These are phyloP conservation scores for Pogonocherus hispidulus DNA, from an alignment of 2,888 invertebrate genomes.

Conservation along the genomic window DNA sequence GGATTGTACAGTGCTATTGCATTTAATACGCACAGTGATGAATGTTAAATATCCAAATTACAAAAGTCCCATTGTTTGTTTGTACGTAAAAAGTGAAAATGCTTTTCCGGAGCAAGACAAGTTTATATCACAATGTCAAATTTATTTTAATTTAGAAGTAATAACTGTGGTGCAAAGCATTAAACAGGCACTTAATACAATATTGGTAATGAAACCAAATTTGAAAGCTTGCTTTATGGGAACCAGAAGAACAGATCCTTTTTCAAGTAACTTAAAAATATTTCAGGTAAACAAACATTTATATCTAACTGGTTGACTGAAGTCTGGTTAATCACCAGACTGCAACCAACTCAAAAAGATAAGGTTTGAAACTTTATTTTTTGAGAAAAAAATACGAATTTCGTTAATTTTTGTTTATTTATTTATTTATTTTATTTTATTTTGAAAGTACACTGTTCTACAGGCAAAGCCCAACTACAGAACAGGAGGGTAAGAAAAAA, in stretches of 20 bases:
- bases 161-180: constrained; percentile 79
- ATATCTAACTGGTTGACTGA: too few species aligned
- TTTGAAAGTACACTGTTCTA: too few species aligned
- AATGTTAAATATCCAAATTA: constrained; percentile 61
- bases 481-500: too few species aligned
- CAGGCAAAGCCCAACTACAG: too few species aligned
- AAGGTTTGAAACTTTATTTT: too few species aligned
- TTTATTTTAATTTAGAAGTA: constrained; percentile 82
- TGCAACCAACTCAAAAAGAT: too few species aligned
- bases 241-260: constrained; percentile 89
- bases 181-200: constrained; percentile 77
- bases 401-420: too few species aligned
- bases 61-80: constrained; percentile 71
- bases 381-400: too few species aligned
- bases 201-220: constrained; percentile 73
- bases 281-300: constrained; percentile 78
- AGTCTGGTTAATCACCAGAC: too few species aligned
- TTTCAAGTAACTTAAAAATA: constrained; percentile 75
- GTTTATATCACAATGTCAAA: constrained; percentile 81
- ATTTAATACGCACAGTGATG: constrained; percentile 74
- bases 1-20: constrained; percentile 94
- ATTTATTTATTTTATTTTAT: too few species aligned
- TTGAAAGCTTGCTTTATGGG: constrained; percentile 94
- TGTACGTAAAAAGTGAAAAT: constrained; percentile 86
- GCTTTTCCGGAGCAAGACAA: constrained; percentile 89